Conservation (phyloP, 2,888 invertebrate species). For the Lepas anatifera region DNA sequence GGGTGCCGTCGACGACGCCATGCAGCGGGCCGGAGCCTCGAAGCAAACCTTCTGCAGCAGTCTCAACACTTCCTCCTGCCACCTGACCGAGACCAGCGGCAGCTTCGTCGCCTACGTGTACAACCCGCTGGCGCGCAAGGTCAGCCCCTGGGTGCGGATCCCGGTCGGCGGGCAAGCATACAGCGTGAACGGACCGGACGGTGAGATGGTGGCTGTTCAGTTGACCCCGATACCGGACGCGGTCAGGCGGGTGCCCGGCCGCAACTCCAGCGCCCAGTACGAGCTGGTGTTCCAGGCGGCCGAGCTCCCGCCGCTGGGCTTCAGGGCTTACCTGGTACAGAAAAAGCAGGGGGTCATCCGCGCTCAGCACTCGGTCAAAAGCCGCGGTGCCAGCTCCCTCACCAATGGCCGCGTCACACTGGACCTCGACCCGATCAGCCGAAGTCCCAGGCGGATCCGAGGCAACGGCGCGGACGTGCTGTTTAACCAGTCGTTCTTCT, state of each 20-base stretch:
- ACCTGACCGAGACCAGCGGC: constrained; percentile 45
- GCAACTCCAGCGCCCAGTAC: constrained; percentile 47
- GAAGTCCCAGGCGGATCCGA: neutral
- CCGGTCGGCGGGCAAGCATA: neutral
- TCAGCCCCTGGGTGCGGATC: constrained; percentile 19
- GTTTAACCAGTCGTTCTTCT: constrained; percentile 54
- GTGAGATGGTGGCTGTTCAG: constrained; percentile 26
- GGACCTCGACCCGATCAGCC: neutral
- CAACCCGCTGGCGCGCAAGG: constrained; percentile 57
- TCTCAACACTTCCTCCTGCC: constrained; percentile 65
- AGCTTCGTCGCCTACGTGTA: constrained; percentile 62
- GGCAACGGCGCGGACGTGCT: neutral
- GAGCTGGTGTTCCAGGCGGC: constrained; percentile 58
- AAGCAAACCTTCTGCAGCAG: constrained; percentile 41
- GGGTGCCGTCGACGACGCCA: constrained; percentile 41
- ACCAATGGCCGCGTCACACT: neutral
- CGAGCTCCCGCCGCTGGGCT: constrained; percentile 44
- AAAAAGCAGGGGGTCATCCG: too few relatives aligned
- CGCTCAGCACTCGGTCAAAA: neutral
- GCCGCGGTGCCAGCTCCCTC: neutral
- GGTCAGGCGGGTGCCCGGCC: constrained; percentile 47
- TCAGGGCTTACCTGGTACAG: constrained; percentile 16
- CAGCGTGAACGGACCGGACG: neutral
- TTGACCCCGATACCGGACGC: constrained; percentile 47
- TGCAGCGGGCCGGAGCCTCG: constrained; percentile 36